phyloP scores from a whole-genome alignment of 2,797 vertebrate species.

The Acropternis orthonyx region DNA sequence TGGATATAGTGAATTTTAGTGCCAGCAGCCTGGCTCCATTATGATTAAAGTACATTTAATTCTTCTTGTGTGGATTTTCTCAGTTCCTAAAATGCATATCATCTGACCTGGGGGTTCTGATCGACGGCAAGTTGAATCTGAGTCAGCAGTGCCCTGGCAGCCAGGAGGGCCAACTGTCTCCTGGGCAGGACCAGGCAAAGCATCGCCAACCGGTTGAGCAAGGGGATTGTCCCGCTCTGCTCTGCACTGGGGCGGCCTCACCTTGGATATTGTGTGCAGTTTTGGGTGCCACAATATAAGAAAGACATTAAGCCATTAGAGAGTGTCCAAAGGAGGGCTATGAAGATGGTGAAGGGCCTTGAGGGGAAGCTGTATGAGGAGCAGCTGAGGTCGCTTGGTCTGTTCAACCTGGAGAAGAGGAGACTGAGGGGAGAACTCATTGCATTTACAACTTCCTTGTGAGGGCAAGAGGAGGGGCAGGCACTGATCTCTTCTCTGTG shows the following conservation, averaged over 20 bases:
- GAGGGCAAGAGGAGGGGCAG: not conserved
- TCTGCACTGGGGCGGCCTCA: not conserved
- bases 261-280: not conserved
- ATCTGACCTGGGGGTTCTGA: not conserved
- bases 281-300: not conserved
- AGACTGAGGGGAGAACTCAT: not conserved
- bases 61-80: not conserved
- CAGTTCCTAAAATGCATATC: not conserved
- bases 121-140: not conserved
- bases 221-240: not conserved
- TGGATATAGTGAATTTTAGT: not conserved
- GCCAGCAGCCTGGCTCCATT: not conserved
- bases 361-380: not conserved
- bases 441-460: not conserved
- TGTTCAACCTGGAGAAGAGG: not conserved
- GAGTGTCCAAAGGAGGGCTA: not conserved
- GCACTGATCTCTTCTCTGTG: not conserved
- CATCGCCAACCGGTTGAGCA: rapidly evolving
- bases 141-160: not conserved
- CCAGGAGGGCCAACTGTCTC: not conserved
- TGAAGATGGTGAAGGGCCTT: not conserved
- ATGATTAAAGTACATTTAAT: not conserved
- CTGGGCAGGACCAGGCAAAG: not conserved
- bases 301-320: not conserved
- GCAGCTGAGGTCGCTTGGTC: not conserved